A percentile compares a stretch with the other conserved stretches of the same genome.
Conservation (phyloP, 2,888 invertebrate species). For the Apantesis nais region DNA sequence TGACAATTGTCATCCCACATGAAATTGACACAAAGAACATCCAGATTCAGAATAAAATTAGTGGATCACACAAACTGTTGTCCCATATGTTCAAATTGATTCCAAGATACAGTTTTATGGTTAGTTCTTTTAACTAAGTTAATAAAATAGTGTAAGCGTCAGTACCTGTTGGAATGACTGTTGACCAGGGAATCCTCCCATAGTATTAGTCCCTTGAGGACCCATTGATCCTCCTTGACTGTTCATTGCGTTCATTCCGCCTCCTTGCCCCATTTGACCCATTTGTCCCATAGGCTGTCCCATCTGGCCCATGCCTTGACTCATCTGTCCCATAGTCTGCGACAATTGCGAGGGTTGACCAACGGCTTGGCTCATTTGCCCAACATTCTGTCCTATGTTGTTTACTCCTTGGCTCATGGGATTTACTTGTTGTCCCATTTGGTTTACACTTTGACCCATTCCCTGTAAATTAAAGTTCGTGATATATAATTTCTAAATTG, state of each 20-base stretch:
- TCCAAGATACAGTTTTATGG: not conserved
- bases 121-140: too few species aligned
- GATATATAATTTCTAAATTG: too few species aligned
- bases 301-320: slow-evolving; percentile 79
- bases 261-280: slow-evolving; percentile 82
- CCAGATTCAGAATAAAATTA: too few species aligned
- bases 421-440: slow-evolving; percentile 82
- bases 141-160: slow-evolving; percentile 37
- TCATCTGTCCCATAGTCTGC: slow-evolving; percentile 78
- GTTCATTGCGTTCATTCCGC: slow-evolving; percentile 77
- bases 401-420: slow-evolving; percentile 79
- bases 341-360: slow-evolving; percentile 77
- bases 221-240: slow-evolving; percentile 82
- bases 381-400: slow-evolving; percentile 77
- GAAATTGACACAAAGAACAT: not conserved
- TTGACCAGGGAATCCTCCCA: slow-evolving; percentile 84
- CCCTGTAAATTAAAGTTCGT: slow-evolving; percentile 59
- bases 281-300: slow-evolving; percentile 84
- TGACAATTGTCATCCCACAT: too few species aligned
- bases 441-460: slow-evolving; percentile 79
- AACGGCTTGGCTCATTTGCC: slow-evolving; percentile 81
- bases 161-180: slow-evolving; percentile 81
- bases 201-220: slow-evolving; percentile 78
- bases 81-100: not conserved
- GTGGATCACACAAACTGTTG: too few species aligned